Evolutionary conservation across 2,797 vertebrate species (phyloP).

Genomic region (Pteropus rufus): DNA sequence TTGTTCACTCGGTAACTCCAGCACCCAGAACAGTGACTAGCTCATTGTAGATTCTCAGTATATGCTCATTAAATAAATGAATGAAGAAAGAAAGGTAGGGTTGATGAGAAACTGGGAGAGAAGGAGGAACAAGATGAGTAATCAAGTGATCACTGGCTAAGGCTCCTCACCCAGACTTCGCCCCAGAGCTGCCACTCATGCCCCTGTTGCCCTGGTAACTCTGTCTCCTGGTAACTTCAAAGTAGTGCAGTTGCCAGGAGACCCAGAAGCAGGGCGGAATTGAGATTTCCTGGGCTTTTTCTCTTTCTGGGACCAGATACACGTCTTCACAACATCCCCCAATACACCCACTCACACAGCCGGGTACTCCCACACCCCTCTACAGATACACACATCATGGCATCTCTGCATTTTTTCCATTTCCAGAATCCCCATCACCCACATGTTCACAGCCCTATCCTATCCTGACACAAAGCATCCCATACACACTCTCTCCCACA

Average conservation of each 20-base stretch:
- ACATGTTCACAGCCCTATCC: neutral
- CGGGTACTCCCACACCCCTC: neutral
- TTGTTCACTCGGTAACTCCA: neutral
- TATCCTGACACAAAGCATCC: neutral
- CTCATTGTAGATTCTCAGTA: neutral
- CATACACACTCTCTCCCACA: neutral
- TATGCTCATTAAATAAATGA: neutral
- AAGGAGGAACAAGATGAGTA: neutral
- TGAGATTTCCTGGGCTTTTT: slow-evolving; percentile 57
- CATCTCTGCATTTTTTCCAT: neutral
- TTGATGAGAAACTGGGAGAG: neutral
- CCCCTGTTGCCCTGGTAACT: slow-evolving; percentile 87
- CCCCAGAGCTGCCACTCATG: slow-evolving; percentile 88
- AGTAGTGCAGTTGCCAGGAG: slow-evolving; percentile 75
- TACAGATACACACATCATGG: too few species aligned
- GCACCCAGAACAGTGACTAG: neutral
- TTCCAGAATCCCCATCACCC: neutral
- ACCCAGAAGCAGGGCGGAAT: slow-evolving; percentile 32
- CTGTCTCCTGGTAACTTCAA: slow-evolving; percentile 88
- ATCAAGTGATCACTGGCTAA: neutral
- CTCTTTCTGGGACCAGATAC: slow-evolving; percentile 54
- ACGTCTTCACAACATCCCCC: slow-evolving; percentile 38
- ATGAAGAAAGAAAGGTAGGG: neutral
- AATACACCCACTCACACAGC: slow-evolving; percentile 51
- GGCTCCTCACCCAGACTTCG: slow-evolving; percentile 64